Conservation (phyloP, 2,797 vertebrate genomes). For the Lacerta bilineata region DNA sequence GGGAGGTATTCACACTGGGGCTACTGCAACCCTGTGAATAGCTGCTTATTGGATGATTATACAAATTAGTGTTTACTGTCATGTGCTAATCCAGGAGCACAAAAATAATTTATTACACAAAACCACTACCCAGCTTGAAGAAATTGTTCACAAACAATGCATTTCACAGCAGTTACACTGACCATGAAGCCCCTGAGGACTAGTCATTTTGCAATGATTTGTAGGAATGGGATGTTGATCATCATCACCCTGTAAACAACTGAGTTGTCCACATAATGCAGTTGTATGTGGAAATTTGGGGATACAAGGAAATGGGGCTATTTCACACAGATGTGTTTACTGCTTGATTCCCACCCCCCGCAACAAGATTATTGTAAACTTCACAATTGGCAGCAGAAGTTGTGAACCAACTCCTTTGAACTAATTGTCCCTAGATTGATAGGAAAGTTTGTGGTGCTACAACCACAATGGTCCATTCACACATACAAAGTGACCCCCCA, state of each 20-base stretch:
- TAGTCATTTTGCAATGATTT: background rate
- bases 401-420: background rate
- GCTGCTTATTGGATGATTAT: background rate
- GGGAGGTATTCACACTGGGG: background rate
- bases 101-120: background rate
- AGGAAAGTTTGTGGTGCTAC: background rate
- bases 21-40: background rate
- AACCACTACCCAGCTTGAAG: background rate
- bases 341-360: background rate
- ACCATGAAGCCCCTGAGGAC: background rate
- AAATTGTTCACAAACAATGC: background rate
- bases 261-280: background rate
- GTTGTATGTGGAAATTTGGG: background rate
- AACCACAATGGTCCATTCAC: background rate
- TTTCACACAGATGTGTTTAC: background rate
- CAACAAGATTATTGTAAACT: background rate
- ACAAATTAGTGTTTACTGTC: background rate
- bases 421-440: background rate
- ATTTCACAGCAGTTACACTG: background rate
- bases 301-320: background rate
- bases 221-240: background rate
- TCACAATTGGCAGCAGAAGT: background rate
- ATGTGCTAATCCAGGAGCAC: background rate
- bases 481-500: too few species aligned
- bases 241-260: background rate